phyloP scores from a whole-genome alignment of 2,113 vertebrate genomes.

The Polyodon spathula region DNA sequence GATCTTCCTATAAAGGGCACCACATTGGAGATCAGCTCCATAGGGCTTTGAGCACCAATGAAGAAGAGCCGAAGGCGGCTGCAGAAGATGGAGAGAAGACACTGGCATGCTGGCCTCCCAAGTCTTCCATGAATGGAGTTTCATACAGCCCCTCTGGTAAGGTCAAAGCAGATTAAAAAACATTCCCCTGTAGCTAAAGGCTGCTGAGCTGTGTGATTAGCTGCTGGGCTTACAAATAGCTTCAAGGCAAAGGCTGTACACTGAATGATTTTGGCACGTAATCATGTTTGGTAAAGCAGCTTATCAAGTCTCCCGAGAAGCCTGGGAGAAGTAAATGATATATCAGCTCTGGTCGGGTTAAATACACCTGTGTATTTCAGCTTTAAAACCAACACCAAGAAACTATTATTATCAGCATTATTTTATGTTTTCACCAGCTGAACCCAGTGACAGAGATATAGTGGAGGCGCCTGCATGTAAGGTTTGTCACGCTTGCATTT shows the following conservation, averaged over 20 bases:
- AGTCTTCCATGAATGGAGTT: conserved; percentile 34
- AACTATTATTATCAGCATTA: too few species aligned
- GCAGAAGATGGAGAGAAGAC: conserved; percentile 36
- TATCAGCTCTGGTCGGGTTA: background rate
- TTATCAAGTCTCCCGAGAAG: background rate
- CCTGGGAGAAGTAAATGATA: background rate
- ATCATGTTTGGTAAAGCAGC: too few species aligned
- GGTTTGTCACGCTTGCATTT: too few species aligned
- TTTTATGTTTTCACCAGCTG: too few species aligned
- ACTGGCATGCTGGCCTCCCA: conserved; percentile 55
- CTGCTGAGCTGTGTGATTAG: background rate
- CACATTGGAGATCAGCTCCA: background rate
- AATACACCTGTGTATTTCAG: too few species aligned
- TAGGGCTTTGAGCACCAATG: conserved; percentile 16
- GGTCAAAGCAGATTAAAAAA: background rate
- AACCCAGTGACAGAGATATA: too few species aligned
- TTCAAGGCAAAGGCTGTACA: background rate
- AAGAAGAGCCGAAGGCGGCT: conserved; percentile 19
- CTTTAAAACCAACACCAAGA: too few species aligned
- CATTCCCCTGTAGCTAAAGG: background rate
- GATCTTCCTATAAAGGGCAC: too few species aligned
- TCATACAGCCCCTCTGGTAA: conserved; percentile 36
- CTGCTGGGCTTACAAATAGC: background rate
- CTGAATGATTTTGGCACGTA: background rate
- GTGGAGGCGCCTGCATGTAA: too few species aligned